These are phyloP conservation scores for Thelaira solivaga DNA, from an alignment of 2,888 invertebrate genomes.

Conservation along the genomic window DNA sequence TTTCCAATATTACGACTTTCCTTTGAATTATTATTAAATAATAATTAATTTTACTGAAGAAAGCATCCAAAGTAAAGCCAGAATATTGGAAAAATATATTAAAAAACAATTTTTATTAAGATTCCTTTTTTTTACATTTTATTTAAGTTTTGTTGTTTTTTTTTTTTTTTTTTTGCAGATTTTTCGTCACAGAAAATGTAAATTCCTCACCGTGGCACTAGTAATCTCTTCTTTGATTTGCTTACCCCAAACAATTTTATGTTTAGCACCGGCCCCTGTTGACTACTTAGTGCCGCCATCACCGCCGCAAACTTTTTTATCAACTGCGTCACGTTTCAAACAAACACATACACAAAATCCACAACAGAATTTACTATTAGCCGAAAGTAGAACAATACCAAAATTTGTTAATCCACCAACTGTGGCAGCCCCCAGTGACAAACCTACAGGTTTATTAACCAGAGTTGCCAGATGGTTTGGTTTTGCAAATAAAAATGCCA, in stretches of 20 bases:
- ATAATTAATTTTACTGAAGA: too few species aligned
- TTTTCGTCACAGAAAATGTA: constrained; percentile 47
- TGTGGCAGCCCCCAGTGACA: constrained; percentile 18
- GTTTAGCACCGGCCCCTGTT: constrained; percentile 66
- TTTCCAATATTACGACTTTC: too few species aligned
- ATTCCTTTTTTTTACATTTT: too few species aligned
- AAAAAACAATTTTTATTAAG: too few species aligned
- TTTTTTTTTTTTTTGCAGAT: constrained; percentile 24
- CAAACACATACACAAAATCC: constrained; percentile 35
- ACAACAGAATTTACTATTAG: constrained; percentile 15
- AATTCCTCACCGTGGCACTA: neutral
- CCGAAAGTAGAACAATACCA: constrained; percentile 52
- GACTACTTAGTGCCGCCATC: constrained; percentile 75
- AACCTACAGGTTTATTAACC: constrained; percentile 73
- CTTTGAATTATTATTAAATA: too few species aligned
- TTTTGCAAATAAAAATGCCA: constrained; percentile 66
- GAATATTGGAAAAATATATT: too few species aligned
- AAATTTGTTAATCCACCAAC: constrained; percentile 22
- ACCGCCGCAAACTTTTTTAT: constrained; percentile 42
- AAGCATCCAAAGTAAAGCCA: too few species aligned
- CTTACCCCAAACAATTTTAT: constrained; percentile 17
- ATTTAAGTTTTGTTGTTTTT: too few species aligned
- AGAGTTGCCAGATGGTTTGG: constrained; percentile 77
- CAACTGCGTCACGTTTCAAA: constrained; percentile 37
- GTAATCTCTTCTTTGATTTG: neutral